These are phyloP conservation scores for Melanotaenia trifasciata DNA, from an alignment of 2,797 vertebrate species.

Conservation along the genomic window DNA sequence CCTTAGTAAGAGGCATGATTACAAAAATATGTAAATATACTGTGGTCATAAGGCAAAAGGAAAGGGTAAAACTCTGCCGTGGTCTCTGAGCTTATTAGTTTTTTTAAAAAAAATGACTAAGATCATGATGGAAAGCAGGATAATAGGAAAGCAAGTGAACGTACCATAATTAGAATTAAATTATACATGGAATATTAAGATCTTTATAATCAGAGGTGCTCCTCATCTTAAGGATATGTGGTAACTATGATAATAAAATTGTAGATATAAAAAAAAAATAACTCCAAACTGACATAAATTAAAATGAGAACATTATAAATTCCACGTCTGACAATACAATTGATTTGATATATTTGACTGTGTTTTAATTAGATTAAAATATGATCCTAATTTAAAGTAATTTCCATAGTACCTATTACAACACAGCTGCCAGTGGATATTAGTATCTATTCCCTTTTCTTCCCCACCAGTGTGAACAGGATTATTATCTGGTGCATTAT, in stretches of 20 bases:
- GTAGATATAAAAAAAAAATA: neutral
- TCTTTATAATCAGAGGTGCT: slow-evolving; percentile 8
- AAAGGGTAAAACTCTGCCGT: slow-evolving; percentile 43
- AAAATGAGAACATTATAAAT: slow-evolving; percentile 23
- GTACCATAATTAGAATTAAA: slow-evolving; percentile 11
- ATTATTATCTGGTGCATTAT: slow-evolving; percentile 65
- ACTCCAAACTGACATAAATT: neutral
- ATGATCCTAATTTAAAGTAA: slow-evolving; percentile 55
- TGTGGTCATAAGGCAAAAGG: slow-evolving; percentile 40
- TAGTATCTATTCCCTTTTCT: slow-evolving; percentile 42
- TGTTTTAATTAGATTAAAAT: slow-evolving; percentile 55
- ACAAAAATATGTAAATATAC: slow-evolving; percentile 61
- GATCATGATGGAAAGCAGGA: slow-evolving; percentile 34
- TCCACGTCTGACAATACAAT: slow-evolving; percentile 29
- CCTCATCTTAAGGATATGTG: slow-evolving; percentile 4
- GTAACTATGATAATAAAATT: slow-evolving; percentile 11
- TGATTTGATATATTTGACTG: slow-evolving; percentile 39
- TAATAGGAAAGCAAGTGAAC: slow-evolving; percentile 20
- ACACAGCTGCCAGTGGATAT: slow-evolving; percentile 46
- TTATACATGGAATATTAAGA: slow-evolving; percentile 26
- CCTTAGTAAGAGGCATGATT: slow-evolving; percentile 50
- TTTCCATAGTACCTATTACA: slow-evolving; percentile 50
- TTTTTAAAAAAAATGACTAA: slow-evolving; percentile 56
- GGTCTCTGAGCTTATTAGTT: slow-evolving; percentile 36
- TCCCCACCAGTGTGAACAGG: slow-evolving; percentile 43